A percentile compares a stretch with the other conserved stretches of the same genome.
Conservation (phyloP, 92 coral and sea anemone genomes). For the Zoanthus sansibaricus region DNA sequence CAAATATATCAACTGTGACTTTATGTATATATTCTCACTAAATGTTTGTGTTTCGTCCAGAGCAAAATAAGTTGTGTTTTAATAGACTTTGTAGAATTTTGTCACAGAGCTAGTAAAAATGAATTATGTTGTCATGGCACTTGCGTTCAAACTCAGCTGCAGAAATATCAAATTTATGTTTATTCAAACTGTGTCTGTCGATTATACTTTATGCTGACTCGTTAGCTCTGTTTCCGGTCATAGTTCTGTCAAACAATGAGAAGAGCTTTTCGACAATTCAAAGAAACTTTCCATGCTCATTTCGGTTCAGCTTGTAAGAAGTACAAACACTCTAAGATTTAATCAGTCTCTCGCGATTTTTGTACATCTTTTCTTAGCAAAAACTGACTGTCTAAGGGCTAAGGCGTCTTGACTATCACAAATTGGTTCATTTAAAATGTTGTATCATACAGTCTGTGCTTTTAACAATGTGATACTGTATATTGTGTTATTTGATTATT, state of each 20-base stretch:
- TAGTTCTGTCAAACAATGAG: too few relatives aligned
- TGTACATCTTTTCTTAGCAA: too few relatives aligned
- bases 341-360: too few relatives aligned
- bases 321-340: too few relatives aligned
- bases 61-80: neutral
- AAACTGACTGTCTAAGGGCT: too few relatives aligned
- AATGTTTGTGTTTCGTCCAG: neutral
- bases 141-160: neutral
- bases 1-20: neutral
- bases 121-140: neutral
- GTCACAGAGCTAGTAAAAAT: neutral
- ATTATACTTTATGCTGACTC: neutral
- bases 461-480: constrained; percentile 4
- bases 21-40: neutral
- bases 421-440: neutral
- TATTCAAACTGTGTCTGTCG: neutral
- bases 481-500: constrained; percentile 29
- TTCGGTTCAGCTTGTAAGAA: too few relatives aligned
- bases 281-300: too few relatives aligned
- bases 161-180: neutral
- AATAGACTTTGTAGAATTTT: neutral
- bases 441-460: neutral
- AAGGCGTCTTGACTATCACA: neutral
- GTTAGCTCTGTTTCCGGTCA: too few relatives aligned
- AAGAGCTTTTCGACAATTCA: too few relatives aligned